Evolutionary conservation across 1,140 invertebrate genomes (phyloP).

Genomic region (Scaptomyza hsui): DNA sequence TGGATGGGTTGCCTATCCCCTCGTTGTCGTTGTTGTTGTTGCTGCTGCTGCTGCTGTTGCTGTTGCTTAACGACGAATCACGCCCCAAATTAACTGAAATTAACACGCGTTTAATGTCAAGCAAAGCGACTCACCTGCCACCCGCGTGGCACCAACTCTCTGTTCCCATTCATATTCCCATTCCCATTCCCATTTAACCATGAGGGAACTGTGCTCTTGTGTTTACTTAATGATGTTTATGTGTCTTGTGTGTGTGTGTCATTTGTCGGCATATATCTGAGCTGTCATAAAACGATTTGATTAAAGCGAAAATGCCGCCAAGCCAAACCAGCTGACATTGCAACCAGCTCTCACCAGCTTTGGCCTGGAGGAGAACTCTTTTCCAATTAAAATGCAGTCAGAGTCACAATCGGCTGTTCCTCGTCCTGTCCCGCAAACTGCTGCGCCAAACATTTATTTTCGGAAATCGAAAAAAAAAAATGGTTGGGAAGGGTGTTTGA

Average conservation of each 20-base stretch:
- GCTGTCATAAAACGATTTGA: slow-evolving; percentile 81
- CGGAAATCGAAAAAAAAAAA: slow-evolving; percentile 73
- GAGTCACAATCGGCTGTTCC: slow-evolving; percentile 12
- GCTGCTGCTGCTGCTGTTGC: neutral
- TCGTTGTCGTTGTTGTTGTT: neutral
- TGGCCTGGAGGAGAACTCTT: slow-evolving; percentile 26
- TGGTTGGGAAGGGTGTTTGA: slow-evolving; percentile 8
- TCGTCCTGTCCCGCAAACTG: slow-evolving; percentile 56
- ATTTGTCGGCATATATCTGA: slow-evolving; percentile 72
- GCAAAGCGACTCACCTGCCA: slow-evolving; percentile 64
- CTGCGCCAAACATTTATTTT: slow-evolving; percentile 68
- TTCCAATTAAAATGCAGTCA: slow-evolving; percentile 77
- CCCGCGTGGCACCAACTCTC: slow-evolving; percentile 28
- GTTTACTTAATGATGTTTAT: slow-evolving; percentile 80
- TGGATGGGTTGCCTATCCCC: slow-evolving; percentile 43
- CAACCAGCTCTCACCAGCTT: neutral
- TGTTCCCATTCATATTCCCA: slow-evolving; percentile 10
- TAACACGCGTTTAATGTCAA: slow-evolving; percentile 81
- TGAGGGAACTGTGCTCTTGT: slow-evolving; percentile 10
- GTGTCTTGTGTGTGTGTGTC: slow-evolving; percentile 73
- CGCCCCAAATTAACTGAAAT: slow-evolving; percentile 77
- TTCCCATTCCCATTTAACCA: slow-evolving; percentile 22
- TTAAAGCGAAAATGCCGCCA: slow-evolving; percentile 71
- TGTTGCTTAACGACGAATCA: slow-evolving; percentile 34
- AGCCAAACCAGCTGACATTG: slow-evolving; percentile 40